Conservation (phyloP, 2,797 vertebrate species). For the Peromyscus eremicus region DNA sequence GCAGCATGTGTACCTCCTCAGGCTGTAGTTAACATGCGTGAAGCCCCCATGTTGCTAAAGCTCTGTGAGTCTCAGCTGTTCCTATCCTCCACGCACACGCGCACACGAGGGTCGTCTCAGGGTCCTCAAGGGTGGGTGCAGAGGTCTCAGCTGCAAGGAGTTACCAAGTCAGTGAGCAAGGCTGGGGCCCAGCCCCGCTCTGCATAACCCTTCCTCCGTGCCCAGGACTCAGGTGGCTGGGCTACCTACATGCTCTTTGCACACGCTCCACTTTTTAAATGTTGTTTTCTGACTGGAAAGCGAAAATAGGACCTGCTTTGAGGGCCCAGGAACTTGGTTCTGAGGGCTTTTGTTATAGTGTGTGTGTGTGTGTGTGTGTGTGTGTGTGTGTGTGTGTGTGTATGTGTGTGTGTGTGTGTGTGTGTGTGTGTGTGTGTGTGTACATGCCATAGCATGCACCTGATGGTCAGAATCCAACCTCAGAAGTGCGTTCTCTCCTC, state of each 20-base stretch:
- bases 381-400: background rate
- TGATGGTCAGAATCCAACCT: background rate
- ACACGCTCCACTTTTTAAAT: background rate
- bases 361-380: background rate
- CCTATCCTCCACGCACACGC: too few species aligned
- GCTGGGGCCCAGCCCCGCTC: background rate
- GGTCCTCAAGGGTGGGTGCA: background rate
- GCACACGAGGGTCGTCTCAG: background rate
- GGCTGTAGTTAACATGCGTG: background rate
- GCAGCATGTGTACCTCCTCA: accelerated
- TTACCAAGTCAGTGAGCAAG: background rate
- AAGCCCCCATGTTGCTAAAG: background rate
- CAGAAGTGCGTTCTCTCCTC: background rate
- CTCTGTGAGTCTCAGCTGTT: background rate
- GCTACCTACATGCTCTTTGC: accelerated
- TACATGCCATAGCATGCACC: background rate
- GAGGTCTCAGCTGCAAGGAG: background rate
- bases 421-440: background rate
- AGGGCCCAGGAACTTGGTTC: background rate
- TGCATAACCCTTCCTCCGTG: accelerated
- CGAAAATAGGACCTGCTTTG: background rate
- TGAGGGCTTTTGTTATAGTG: background rate
- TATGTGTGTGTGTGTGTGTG: background rate
- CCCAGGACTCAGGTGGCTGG: background rate
- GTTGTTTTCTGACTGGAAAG: background rate